A percentile compares a stretch with the other conserved stretches of the same genome.
These are phyloP conservation scores for Margarornis squamiger DNA, from an alignment of 2,797 vertebrate species.

Conservation along the genomic window DNA sequence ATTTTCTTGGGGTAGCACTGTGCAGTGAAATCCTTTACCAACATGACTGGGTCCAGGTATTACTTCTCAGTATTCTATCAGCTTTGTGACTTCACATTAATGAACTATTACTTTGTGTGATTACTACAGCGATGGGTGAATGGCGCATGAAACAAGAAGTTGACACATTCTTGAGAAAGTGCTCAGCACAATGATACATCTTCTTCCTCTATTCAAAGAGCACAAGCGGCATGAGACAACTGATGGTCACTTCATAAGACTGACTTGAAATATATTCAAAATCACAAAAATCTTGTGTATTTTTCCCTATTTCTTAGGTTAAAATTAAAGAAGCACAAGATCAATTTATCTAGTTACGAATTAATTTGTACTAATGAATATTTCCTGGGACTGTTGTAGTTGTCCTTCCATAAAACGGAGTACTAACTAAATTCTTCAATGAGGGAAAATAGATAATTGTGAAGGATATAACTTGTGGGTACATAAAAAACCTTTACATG, in stretches of 20 bases:
- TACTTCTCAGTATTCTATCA: conserved; percentile 6
- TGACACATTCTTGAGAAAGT: background rate
- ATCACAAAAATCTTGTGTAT: background rate
- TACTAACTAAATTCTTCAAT: background rate
- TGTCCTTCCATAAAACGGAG: background rate
- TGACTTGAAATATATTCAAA: background rate
- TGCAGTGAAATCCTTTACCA: background rate
- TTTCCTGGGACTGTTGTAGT: background rate
- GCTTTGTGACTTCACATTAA: conserved; percentile 22
- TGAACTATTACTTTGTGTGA: conserved; percentile 9
- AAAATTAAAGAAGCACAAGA: background rate
- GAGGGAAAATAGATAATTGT: background rate
- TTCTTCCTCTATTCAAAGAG: background rate
- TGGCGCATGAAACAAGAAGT: background rate
- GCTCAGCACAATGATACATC: background rate
- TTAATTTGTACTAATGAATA: background rate
- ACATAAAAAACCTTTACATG: background rate
- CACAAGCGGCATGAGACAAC: background rate
- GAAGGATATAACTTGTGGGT: background rate
- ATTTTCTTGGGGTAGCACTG: background rate
- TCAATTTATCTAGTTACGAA: background rate
- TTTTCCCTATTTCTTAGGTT: background rate
- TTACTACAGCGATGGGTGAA: background rate
- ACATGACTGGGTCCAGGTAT: background rate
- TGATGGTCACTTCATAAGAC: background rate